phyloP scores from a whole-genome alignment of 2,888 invertebrate species.

The Notodonta dromedarius region DNA sequence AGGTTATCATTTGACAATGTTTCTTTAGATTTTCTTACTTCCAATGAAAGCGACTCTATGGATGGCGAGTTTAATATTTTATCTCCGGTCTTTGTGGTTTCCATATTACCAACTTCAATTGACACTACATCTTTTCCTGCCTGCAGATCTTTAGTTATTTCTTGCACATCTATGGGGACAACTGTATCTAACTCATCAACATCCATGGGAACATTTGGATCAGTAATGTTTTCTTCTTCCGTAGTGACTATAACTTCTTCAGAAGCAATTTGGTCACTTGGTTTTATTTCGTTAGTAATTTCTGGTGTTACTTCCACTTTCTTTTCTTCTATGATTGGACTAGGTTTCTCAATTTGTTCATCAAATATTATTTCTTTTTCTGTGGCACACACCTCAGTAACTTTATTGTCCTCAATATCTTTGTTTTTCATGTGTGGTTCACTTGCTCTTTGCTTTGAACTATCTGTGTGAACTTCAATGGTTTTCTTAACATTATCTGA shows the following conservation, averaged over 20 bases:
- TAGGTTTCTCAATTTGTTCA: constrained; percentile 15
- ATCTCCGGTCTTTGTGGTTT: background rate
- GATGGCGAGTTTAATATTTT: background rate
- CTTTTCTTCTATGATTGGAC: constrained; percentile 11
- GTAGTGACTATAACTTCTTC: constrained; percentile 9
- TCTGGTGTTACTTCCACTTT: constrained; percentile 3
- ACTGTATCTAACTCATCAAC: background rate
- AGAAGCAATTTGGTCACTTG: constrained; percentile 1
- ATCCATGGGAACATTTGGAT: background rate
- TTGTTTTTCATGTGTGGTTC: constrained; percentile 43
- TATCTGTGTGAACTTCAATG: constrained; percentile 77
- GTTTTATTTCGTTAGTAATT: constrained; percentile 2
- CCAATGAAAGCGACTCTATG: background rate
- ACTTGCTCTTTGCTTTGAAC: constrained; percentile 51
- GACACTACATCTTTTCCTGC: background rate
- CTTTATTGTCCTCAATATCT: constrained; percentile 28
- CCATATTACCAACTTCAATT: background rate
- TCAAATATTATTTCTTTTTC: constrained; percentile 23
- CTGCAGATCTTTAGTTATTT: background rate
- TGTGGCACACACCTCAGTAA: constrained; percentile 14
- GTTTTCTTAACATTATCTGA: constrained; percentile 76
- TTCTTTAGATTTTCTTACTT: background rate
- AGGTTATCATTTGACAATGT: background rate
- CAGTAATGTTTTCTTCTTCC: constrained; percentile 12
- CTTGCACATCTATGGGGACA: background rate